These are phyloP conservation scores for Colostygia pectinataria DNA, from an alignment of 2,888 invertebrate genomes.

Conservation along the genomic window DNA sequence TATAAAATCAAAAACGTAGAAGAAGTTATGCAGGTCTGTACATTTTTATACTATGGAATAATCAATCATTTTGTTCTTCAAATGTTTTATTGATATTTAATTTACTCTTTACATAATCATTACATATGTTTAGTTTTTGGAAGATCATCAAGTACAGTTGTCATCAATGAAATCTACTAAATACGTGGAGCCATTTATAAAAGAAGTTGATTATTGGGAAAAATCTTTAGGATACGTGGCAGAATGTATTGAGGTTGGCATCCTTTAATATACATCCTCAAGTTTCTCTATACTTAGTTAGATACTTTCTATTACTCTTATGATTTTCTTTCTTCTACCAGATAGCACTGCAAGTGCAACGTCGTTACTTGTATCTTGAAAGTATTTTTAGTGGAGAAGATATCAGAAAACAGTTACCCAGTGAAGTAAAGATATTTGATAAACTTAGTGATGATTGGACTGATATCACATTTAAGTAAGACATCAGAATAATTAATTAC, in stretches of 20 bases:
- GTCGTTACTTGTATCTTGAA: conserved; percentile 93
- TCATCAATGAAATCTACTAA: conserved; percentile 94
- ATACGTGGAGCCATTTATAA: conserved; percentile 93
- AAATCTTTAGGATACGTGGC: conserved; percentile 90
- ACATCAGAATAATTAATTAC: not conserved
- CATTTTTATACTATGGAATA: no score
- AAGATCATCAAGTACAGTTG: conserved; percentile 92
- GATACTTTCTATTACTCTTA: no score
- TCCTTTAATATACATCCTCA: no score
- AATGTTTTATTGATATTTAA: no score
- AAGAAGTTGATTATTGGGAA: conserved; percentile 94
- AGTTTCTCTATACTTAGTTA: no score
- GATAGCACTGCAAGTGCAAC: conserved; percentile 90
- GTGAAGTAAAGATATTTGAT: conserved; percentile 89
- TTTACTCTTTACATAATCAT: no score
- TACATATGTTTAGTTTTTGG: conserved; percentile 77
- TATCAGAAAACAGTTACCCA: conserved; percentile 91
- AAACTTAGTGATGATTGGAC: conserved; percentile 88
- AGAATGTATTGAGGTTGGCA: conserved; percentile 88
- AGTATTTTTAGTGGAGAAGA: conserved; percentile 95
- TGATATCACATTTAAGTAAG: conserved; percentile 83
- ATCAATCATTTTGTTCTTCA: no score
- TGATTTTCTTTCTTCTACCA: conserved; percentile 39
- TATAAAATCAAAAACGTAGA: conserved; percentile 89
- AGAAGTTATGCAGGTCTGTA: conserved; percentile 86